Base-by-base conservation (phyloP, 2,888 invertebrate genomes). In the Zaprionus lineosus region DNA sequence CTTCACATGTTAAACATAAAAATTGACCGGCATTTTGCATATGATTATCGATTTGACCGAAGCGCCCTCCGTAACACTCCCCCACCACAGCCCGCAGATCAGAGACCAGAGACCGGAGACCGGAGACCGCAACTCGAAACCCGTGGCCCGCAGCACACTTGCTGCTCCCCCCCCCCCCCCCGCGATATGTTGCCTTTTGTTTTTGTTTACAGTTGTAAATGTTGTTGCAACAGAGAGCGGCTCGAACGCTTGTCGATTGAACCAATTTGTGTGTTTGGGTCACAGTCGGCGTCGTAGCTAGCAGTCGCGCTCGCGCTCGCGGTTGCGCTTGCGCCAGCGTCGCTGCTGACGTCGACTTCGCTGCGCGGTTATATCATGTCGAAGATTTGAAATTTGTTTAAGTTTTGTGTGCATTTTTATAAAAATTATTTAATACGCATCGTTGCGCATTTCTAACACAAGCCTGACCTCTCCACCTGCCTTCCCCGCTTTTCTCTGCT, bases 11-110 rank as follows among this genome's bases (percentile, higher is more conserved):
- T n/a, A 29, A 8, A 8, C 7, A 6, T n/a, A 26, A 44, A 55
- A 60, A 65, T 60, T 74, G 67, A 76, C 84, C 82, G 74, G 82
- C 82, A 77, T 84, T 82, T 82, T 84, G 84, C 84, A 86, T 82
- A 84, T 55, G 65, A 82, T 82, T 86, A 86, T 77, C 74, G 78
- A 70, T 74, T 60, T 59, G 61, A 62, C 58, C 48, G 51, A 31
- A 39, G 52, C 43, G 63, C 33, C n/a, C n/a, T 58, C 41, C 51
- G 69, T 14, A 21, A 12, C 12, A 19, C n/a, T n/a, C n/a, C n/a
- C n/a, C n/a, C n/a, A n/a, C n/a, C n/a, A n/a, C n/a, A n/a, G n/a
- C n/a, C n/a, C n/a, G n/a, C n/a, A n/a, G n/a, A n/a, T n/a, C n/a
- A n/a, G n/a, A n/a, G n/a, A n/a, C n/a, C n/a, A n/a, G n/a, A n/a